Evolutionary conservation across 2,113 vertebrate genomes (phyloP), one percentile per base, ranked within the genome.

Genomic region (Nesoenas mayeri): DNA sequence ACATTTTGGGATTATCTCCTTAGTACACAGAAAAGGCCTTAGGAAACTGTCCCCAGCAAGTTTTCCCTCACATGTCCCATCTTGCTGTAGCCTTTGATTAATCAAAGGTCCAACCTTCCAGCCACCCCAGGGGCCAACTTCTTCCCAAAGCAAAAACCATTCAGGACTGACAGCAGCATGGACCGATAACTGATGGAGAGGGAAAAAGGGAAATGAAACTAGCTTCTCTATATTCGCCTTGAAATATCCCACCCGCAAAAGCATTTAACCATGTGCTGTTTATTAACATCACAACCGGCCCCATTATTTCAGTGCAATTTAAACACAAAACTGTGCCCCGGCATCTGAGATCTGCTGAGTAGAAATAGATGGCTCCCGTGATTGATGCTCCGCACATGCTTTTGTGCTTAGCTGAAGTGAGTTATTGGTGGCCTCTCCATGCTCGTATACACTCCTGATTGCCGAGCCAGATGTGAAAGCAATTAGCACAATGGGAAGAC

Each of bases 401-500:
- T 67, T 26, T 62, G 77, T 34, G 92, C 88, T 95, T 54, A 72
- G 79, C 75, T 78, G 72, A 21, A 84, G 29, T n/a, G 83, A 93
- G 56, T 83, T 85, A 78, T 36, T 81, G 79, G 88, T 94, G 96
- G 95, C 93, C 91, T 84, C 92, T 50, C 66, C 77, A 3, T 13
- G 62, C 89, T 92, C 75, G 2, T 73, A 71, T 34, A 80, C 83
- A 44, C 56, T 88, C 21, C 71, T 61, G 77, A 11, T 56, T 71
- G 64, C 85, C 62, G 65, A 87, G 90, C 93, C 96, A 97, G 95
- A 94, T 92, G 96, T 81, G 91, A 93, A 96, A 96, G 88, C 86
- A 81, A 94, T 96, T 94, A 96, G 85, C 92, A 86, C 79, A 79
- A 86, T 0, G 50, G 40, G 69, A 86, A 73, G 69, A 48, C 77